Evolutionary conservation across 2,113 vertebrate species (phyloP), one percentile per base, ranked within the genome.

Genomic region (Vulpes vulpes): DNA sequence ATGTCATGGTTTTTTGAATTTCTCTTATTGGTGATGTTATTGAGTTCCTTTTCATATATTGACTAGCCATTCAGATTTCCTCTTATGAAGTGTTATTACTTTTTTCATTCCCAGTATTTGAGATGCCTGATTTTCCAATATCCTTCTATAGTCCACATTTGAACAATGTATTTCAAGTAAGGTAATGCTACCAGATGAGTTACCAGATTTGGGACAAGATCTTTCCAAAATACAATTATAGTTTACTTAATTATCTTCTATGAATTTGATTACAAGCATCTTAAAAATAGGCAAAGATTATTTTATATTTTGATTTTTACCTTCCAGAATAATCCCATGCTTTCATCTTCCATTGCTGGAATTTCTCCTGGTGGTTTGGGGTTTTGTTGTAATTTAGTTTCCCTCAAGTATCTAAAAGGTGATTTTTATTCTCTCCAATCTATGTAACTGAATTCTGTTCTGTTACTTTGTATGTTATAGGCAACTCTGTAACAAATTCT

Each of bases 391-490:
- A 23, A 85, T 94, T 81, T 84, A 69, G 4, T 89, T 93, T 94
- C 49, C 53, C 64, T 49, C 49, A 57, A 35, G 49, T 83, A 90
- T 51, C 14, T 93, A 82, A 89, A 92, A 32, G 15, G 3, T 43
- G 55, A 17, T 67, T 78, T 93, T 97, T 82, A 82, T 78, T 88
- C 69, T 74, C n/a, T 64, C 84, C 35, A 87, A 73, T 83, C 67
- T 79, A 1, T 92, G 49, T 78, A 89, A 76, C n/a, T 96, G 59
- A 91, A 80, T 38, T 73, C 51, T 93, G 22, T 80, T 91, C 53
- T 82, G 32, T 91, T 91, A 53, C 57, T 97, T 32, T 96, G 3
- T 96, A 67, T 95, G 84, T 96, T 94, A 93, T 27, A 90, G 38
- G 55, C 57, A 95, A 84, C 51, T 83, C 30, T 83, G 57, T 84